A percentile compares a stretch with the other conserved stretches of the same genome.
phyloP scores from a whole-genome alignment of 1,140 invertebrate species.

The Nymphalis io region DNA sequence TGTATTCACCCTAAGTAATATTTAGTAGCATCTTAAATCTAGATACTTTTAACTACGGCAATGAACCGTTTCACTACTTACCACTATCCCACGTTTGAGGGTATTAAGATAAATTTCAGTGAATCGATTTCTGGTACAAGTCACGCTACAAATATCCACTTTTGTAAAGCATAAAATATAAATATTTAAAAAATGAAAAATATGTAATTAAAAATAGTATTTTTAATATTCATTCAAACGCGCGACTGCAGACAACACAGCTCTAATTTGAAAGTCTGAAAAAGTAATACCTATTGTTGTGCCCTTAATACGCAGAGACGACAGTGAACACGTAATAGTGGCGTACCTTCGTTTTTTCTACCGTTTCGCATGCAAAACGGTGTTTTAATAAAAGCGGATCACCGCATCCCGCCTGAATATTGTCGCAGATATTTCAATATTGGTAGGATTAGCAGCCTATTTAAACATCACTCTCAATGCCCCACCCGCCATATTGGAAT shows the following conservation, averaged over 20 bases:
- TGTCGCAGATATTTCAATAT: constrained; percentile 78
- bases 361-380: constrained; percentile 59
- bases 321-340: constrained; percentile 36
- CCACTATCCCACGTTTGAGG: neutral
- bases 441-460: constrained; percentile 77
- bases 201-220: constrained; percentile 5
- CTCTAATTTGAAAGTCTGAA: constrained; percentile 25
- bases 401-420: constrained; percentile 67
- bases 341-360: constrained; percentile 53
- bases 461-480: constrained; percentile 74
- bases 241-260: constrained; percentile 11
- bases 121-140: neutral
- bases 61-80: neutral
- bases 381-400: constrained; percentile 79
- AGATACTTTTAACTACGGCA: constrained; percentile 20
- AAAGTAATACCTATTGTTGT: constrained; percentile 37
- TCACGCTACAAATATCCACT: neutral
- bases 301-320: constrained; percentile 36
- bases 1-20: constrained; percentile 60
- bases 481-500: constrained; percentile 66
- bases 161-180: neutral
- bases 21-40: constrained; percentile 44
- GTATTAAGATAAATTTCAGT: neutral
- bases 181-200: no score
- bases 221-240: constrained; percentile 14